Conservation (phyloP, 2,797 vertebrate genomes). For the Pteropus rufus region DNA sequence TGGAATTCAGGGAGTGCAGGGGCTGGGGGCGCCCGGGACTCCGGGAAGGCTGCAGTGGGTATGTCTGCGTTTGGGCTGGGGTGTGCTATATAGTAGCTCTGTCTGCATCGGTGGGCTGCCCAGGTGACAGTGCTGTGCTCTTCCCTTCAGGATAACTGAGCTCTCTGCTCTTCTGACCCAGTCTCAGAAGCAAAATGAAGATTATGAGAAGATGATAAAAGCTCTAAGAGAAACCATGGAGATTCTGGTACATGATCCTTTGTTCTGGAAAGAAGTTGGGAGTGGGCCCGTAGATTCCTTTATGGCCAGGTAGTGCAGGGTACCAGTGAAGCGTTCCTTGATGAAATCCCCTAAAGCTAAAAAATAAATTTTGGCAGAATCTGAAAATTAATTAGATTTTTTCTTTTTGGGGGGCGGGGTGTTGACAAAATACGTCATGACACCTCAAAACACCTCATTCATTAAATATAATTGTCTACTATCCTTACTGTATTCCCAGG, state of each 20-base stretch:
- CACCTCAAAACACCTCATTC: background rate
- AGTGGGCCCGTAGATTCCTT: background rate
- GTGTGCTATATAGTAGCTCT: background rate
- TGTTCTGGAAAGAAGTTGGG: constrained; percentile 40
- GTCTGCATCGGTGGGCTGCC: background rate
- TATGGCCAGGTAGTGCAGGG: background rate
- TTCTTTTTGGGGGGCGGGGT: background rate
- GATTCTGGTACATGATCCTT: constrained; percentile 81
- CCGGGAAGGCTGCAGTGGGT: background rate
- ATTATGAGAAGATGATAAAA: constrained; percentile 81
- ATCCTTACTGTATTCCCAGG: background rate
- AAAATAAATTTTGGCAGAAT: constrained; percentile 22
- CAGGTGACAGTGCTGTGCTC: constrained; percentile 5
- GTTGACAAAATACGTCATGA: too few species aligned
- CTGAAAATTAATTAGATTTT: background rate
- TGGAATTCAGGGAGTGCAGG: constrained; percentile 5
- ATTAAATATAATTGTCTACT: background rate
- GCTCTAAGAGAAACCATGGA: constrained; percentile 79
- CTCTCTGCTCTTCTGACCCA: constrained; percentile 83
- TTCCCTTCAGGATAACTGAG: constrained; percentile 84
- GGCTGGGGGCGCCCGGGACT: background rate
- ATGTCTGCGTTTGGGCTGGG: background rate
- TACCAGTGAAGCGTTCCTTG: background rate
- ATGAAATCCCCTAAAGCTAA: background rate
- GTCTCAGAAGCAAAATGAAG: constrained; percentile 82